Evolutionary conservation across 2,113 vertebrate genomes (phyloP).

Genomic region (Mus spicilegus): DNA sequence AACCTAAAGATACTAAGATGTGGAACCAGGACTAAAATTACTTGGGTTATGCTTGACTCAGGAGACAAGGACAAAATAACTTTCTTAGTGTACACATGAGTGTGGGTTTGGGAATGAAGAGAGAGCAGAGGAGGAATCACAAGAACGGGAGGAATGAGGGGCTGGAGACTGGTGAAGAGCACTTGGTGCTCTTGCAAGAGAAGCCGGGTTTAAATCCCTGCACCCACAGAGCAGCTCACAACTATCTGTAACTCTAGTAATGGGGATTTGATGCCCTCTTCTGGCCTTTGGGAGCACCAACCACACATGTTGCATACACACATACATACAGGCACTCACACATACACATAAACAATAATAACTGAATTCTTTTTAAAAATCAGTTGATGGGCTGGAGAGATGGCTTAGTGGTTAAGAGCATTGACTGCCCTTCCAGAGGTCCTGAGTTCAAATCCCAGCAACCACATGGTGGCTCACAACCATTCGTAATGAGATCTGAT

Average conservation of each 20-base stretch:
- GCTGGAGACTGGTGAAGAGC: neutral
- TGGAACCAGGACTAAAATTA: no score
- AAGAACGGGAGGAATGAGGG: neutral
- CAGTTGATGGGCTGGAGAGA: no score
- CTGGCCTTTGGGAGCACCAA: neutral
- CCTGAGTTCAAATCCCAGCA: no score
- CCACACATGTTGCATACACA: neutral
- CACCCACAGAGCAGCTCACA: neutral
- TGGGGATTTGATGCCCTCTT: neutral
- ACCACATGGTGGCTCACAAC: no score
- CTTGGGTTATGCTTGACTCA: neutral
- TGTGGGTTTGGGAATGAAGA: neutral
- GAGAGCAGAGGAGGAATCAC: neutral
- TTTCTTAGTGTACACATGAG: neutral
- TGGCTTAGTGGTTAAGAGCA: no score
- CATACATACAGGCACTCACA: neutral
- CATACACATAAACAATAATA: neutral
- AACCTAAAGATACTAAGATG: no score
- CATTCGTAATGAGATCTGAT: no score
- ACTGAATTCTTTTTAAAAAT: neutral
- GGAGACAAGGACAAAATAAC: neutral
- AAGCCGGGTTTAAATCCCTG: neutral
- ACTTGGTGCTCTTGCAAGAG: neutral
- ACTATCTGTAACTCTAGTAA: neutral
- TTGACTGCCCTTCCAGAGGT: no score